These are phyloP conservation scores for Erinaceus europaeus DNA, from an alignment of 2,113 vertebrate species.

Conservation along the genomic window DNA sequence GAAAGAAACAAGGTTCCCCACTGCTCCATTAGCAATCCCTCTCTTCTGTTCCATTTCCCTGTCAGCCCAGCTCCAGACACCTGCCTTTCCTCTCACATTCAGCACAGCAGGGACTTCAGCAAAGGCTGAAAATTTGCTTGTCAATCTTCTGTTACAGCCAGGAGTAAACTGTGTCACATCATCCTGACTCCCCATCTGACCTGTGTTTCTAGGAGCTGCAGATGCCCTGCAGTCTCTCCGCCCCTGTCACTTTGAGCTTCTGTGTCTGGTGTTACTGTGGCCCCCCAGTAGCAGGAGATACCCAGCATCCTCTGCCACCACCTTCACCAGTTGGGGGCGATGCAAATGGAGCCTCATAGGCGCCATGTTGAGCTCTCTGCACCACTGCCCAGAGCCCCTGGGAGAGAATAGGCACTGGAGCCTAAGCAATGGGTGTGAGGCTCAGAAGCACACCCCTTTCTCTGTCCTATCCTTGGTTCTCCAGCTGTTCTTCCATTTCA, in stretches of 20 bases:
- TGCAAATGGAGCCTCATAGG: neutral
- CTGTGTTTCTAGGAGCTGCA: neutral
- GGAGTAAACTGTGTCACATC: neutral
- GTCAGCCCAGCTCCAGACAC: neutral
- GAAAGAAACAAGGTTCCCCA: neutral
- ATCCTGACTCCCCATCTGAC: neutral
- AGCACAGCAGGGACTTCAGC: neutral
- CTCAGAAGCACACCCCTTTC: no score
- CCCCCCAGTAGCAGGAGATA: neutral
- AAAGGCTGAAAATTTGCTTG: neutral
- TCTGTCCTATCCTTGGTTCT: neutral
- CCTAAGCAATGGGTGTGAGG: neutral
- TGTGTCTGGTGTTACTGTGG: accelerated
- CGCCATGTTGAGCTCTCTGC: neutral
- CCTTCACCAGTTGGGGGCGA: neutral
- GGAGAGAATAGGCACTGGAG: neutral
- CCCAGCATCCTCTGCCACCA: neutral
- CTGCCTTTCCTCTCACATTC: neutral
- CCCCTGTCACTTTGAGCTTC: neutral
- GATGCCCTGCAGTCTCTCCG: accelerated
- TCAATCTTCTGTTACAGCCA: neutral
- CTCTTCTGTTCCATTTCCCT: neutral
- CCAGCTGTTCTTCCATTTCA: neutral
- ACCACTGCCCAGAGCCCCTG: neutral
- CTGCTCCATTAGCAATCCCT: neutral